Base-by-base conservation (phyloP, 1,140 invertebrate species). In the Diprion similis region DNA sequence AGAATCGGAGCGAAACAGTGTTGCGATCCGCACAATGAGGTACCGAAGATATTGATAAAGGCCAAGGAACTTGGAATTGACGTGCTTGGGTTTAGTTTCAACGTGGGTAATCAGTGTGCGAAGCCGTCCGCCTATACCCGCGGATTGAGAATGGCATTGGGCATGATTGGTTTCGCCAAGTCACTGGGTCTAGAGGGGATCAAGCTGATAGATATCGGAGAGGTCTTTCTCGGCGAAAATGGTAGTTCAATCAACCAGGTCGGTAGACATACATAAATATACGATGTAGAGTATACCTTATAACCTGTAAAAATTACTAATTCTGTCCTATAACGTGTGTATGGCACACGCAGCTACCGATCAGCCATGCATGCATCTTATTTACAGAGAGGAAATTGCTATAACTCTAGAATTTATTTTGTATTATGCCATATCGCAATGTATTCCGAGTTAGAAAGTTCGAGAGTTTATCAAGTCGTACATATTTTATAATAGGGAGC, bases 1-100 rank as follows among this genome's bases (percentile, higher is more conserved):
- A 59, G 51, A 15, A 90, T 99, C 10, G 96, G 97, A 59, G 91
- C 94, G 81, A 99, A 99, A 89, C 99, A 98, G 89, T 98, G 98
- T 10, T 97, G 95, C 84, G 93, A 97, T 82, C 91, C 94, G 10
- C 88, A 92, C 59, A 87, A 90, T 0, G 95, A 98, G 82, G 96
- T 94, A 11, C 90, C 92, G 0, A 85, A 90, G 1, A 88, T 99
- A 24, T 91, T 99, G 46, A 88, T 92, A 72, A 84, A 93, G 37
- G 97, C 97, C 1, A 91, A 91, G 72, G 87, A 91, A 18, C 86
- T 95, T 10, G 91, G 89, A 18, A 83, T 97, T 3, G 89, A 93
- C 79, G 92, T 99, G 67, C 90, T 96, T 75, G 98, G 98, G 18
- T 93, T 95, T 9, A 93, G 94, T 75, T 97, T 97, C 87, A 95